phyloP scores from a whole-genome alignment of 1,140 invertebrate species.

The Panagrolaimus sp. region DNA sequence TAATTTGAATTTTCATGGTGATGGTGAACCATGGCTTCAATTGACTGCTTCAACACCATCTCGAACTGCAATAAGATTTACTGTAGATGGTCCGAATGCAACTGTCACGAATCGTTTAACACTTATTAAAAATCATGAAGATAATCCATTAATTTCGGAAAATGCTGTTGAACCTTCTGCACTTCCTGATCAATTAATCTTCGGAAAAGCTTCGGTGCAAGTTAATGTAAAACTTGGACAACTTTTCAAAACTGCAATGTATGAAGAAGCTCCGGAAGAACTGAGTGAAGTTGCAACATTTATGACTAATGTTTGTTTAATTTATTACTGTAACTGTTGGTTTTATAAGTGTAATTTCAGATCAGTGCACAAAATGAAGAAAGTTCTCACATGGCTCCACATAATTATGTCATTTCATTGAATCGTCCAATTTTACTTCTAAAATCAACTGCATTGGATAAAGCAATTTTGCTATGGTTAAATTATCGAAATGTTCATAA shows the following conservation, averaged over 20 bases:
- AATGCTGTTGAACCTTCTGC: no score
- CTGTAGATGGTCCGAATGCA: constrained; percentile 70
- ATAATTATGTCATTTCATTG: constrained; percentile 51
- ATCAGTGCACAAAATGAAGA: constrained; percentile 51
- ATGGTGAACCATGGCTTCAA: constrained; percentile 71
- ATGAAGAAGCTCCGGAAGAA: constrained; percentile 51
- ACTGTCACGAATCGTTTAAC: constrained; percentile 61
- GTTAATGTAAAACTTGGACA: constrained; percentile 89
- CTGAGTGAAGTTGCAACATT: constrained; percentile 55
- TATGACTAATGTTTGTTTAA: constrained; percentile 46
- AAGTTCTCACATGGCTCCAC: constrained; percentile 29
- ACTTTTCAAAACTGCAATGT: constrained; percentile 67
- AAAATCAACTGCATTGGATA: constrained; percentile 53
- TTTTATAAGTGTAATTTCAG: constrained; percentile 29
- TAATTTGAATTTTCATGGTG: constrained; percentile 63
- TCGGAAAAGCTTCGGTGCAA: constrained; percentile 85
- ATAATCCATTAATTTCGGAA: constrained; percentile 13
- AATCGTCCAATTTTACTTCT: constrained; percentile 55
- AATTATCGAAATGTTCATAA: constrained; percentile 54
- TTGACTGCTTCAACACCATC: constrained; percentile 94
- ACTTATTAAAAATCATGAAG: constrained; percentile 7
- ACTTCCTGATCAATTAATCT: constrained; percentile 72
- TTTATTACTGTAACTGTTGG: not conserved
- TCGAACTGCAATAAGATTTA: constrained; percentile 85
- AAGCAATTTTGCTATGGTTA: constrained; percentile 56